Percentiles rank a stretch among this genome's conserved stretches.
phyloP scores from a whole-genome alignment of 2,888 invertebrate species.

The Philereme transversata region DNA sequence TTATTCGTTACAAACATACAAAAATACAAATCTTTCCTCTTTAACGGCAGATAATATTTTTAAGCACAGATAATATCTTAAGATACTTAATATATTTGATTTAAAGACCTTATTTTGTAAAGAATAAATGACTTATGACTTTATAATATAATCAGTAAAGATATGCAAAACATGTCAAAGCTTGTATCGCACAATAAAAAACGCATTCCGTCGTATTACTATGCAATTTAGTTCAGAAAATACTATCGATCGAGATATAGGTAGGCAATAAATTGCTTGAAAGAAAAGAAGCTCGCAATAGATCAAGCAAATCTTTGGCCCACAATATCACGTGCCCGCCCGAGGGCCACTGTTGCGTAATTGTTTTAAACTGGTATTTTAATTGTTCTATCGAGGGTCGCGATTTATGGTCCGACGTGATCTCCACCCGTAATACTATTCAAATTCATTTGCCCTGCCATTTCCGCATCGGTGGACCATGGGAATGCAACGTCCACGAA shows the following conservation, averaged over 20 bases:
- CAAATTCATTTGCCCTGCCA: slow-evolving; percentile 76
- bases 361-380: slow-evolving; percentile 83
- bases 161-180: no score
- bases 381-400: slow-evolving; percentile 81
- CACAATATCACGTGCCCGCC: slow-evolving; percentile 70
- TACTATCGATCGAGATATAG: slow-evolving; percentile 9
- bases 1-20: no score
- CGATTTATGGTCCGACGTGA: slow-evolving; percentile 81
- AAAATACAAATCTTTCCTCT: no score
- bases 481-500: slow-evolving; percentile 74
- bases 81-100: no score
- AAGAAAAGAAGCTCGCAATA: slow-evolving; percentile 5
- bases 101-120: no score
- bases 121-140: no score
- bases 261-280: slow-evolving; percentile 20
- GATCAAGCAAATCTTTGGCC: slow-evolving; percentile 45
- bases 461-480: slow-evolving; percentile 74
- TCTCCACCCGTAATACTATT: slow-evolving; percentile 71
- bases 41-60: no score
- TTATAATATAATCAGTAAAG: no score
- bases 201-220: no score
- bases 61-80: no score
- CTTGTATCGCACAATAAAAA: no score
- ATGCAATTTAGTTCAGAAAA: neutral
- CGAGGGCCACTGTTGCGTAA: slow-evolving; percentile 77